phyloP scores from a whole-genome alignment of 2,797 vertebrate species.

The Sebastes flavidus region DNA sequence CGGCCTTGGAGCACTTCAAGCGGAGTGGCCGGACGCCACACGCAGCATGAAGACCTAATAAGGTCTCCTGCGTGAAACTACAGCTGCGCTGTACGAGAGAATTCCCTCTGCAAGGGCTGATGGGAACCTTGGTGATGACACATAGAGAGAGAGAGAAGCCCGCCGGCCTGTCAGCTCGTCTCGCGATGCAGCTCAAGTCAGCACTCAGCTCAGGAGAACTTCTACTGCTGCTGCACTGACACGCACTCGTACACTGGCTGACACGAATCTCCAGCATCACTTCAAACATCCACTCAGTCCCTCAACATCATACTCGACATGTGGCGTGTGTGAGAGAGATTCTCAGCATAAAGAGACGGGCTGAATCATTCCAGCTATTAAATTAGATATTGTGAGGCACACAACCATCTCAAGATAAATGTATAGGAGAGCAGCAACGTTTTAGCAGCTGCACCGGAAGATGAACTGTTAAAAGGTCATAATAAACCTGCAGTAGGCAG shows the following conservation, averaged over 20 bases:
- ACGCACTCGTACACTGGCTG: conserved; percentile 57
- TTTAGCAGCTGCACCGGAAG: conserved; percentile 3
- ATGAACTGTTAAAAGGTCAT: neutral
- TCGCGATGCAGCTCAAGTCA: conserved; percentile 58
- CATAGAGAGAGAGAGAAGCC: conserved; percentile 57
- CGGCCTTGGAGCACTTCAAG: conserved; percentile 59
- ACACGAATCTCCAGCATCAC: conserved; percentile 64
- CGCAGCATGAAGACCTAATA: conserved; percentile 69
- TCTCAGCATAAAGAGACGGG: conserved; percentile 7
- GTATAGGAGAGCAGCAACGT: neutral
- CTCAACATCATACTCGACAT: conserved; percentile 56
- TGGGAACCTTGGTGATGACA: conserved; percentile 67
- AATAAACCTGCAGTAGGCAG: too few species aligned
- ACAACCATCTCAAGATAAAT: conserved; percentile 14
- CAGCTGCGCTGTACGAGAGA: conserved; percentile 46
- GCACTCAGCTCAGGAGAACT: conserved; percentile 54
- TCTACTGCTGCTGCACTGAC: conserved; percentile 49
- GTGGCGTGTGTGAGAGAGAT: conserved; percentile 23
- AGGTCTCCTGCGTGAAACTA: conserved; percentile 54
- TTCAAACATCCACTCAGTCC: conserved; percentile 57
- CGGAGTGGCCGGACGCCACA: conserved; percentile 52
- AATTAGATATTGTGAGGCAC: conserved; percentile 20
- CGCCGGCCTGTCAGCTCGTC: conserved; percentile 68
- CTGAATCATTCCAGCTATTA: conserved; percentile 34
- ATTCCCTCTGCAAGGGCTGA: conserved; percentile 58